phyloP scores from a whole-genome alignment of 2,888 invertebrate species.

The Platynereis dumerilii region DNA sequence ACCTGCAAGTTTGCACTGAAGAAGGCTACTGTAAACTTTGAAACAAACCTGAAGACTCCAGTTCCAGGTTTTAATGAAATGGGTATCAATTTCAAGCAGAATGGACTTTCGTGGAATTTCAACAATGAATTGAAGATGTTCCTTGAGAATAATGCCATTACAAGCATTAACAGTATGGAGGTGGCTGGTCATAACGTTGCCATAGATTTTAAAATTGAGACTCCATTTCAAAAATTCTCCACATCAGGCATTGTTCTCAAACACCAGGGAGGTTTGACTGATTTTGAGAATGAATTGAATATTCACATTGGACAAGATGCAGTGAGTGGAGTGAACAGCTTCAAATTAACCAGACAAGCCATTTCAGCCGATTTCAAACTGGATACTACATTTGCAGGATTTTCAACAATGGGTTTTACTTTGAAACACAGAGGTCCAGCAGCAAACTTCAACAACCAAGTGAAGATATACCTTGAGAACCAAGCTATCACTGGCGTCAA shows the following conservation, averaged over 20 bases:
- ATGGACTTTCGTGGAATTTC: neutral
- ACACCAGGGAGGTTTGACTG: neutral
- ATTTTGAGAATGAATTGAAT: neutral
- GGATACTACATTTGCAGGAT: neutral
- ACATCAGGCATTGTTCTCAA: neutral
- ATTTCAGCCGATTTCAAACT: neutral
- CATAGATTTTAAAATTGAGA: neutral
- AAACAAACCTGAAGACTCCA: neutral
- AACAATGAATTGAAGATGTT: neutral
- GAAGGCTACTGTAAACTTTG: neutral
- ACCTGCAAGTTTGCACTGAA: neutral
- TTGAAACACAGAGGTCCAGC: constrained; percentile 24
- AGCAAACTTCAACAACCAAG: constrained; percentile 22
- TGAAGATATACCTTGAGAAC: neutral
- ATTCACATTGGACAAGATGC: neutral
- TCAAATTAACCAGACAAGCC: neutral
- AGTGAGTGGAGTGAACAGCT: neutral
- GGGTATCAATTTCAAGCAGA: neutral
- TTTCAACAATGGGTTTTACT: neutral
- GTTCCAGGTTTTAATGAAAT: neutral
- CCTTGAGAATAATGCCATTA: neutral
- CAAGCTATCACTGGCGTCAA: neutral
- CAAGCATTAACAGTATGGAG: neutral
- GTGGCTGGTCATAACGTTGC: neutral
- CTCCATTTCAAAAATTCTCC: neutral